Percentiles rank a stretch among this genome's conserved stretches.
phyloP scores from a whole-genome alignment of 2,888 invertebrate genomes.

The Drosophila borealis region DNA sequence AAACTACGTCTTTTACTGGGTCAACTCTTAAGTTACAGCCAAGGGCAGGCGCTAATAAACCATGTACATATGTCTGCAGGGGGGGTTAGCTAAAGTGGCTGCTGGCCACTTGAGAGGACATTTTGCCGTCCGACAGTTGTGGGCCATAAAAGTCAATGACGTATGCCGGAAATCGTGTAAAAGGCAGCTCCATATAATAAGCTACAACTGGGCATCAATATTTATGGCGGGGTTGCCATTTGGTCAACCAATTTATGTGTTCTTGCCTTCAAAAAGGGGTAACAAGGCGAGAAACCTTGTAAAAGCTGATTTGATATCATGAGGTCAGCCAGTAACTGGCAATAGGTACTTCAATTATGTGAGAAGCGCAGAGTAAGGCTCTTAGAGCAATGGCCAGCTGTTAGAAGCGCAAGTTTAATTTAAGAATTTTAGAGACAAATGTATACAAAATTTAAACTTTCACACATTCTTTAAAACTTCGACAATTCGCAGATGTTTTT shows the following conservation, averaged over 20 bases:
- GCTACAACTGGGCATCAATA: slow-evolving; percentile 63
- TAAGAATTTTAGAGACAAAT: background rate
- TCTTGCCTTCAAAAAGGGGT: slow-evolving; percentile 16
- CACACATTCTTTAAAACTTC: too few species aligned
- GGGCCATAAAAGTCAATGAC: slow-evolving; percentile 63
- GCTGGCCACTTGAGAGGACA: slow-evolving; percentile 28
- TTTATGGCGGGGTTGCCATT: slow-evolving; percentile 61
- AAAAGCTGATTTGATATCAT: slow-evolving; percentile 39
- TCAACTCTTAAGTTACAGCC: slow-evolving; percentile 23
- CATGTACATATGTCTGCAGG: slow-evolving; percentile 29
- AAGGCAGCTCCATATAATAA: slow-evolving; percentile 50
- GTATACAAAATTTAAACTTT: background rate
- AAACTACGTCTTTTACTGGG: background rate
- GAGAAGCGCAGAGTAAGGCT: slow-evolving; percentile 14
- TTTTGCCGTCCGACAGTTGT: slow-evolving; percentile 33
- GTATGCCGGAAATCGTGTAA: slow-evolving; percentile 37
- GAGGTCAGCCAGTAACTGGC: slow-evolving; percentile 26
- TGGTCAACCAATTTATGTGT: slow-evolving; percentile 50
- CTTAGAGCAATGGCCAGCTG: background rate
- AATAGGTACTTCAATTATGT: slow-evolving; percentile 23
- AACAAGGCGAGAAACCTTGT: slow-evolving; percentile 15
- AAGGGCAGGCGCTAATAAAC: slow-evolving; percentile 49
- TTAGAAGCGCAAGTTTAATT: background rate
- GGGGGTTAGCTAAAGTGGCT: slow-evolving; percentile 6
- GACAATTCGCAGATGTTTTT: background rate